Conservation (phyloP, 2,113 vertebrate species). For the Lynx canadensis region DNA sequence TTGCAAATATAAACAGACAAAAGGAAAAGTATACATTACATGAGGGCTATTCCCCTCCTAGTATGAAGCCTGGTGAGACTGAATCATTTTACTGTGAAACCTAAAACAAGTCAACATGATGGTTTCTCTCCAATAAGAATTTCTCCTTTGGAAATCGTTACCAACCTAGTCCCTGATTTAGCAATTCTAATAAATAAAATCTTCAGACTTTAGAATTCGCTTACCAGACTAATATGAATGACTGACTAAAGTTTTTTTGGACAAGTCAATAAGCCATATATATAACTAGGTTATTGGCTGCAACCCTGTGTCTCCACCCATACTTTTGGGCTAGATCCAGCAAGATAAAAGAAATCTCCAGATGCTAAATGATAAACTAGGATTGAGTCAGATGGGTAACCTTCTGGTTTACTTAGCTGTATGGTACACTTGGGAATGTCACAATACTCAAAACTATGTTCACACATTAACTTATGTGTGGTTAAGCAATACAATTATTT, state of each 20-base stretch:
- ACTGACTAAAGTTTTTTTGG: background rate
- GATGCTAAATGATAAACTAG: background rate
- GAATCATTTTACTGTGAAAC: background rate
- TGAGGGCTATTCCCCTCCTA: background rate
- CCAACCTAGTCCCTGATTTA: background rate
- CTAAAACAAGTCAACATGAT: background rate
- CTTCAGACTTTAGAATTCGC: background rate
- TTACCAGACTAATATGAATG: background rate
- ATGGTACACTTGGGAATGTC: background rate
- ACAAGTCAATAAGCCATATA: background rate
- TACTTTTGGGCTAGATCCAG: background rate
- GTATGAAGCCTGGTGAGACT: background rate
- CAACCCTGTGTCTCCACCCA: background rate
- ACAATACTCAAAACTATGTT: background rate
- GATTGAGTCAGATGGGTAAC: background rate
- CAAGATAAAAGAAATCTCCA: background rate
- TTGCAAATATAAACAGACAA: background rate
- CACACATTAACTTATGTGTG: background rate
- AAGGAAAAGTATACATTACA: background rate
- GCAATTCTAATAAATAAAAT: constrained; percentile 9
- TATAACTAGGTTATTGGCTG: background rate
- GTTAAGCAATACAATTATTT: background rate
- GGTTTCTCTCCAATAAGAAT: background rate
- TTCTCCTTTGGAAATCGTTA: constrained; percentile 8
- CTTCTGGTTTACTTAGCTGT: background rate